Evolutionary conservation across 2,888 invertebrate genomes (phyloP).

Genomic region (Orchesellides sinensis): DNA sequence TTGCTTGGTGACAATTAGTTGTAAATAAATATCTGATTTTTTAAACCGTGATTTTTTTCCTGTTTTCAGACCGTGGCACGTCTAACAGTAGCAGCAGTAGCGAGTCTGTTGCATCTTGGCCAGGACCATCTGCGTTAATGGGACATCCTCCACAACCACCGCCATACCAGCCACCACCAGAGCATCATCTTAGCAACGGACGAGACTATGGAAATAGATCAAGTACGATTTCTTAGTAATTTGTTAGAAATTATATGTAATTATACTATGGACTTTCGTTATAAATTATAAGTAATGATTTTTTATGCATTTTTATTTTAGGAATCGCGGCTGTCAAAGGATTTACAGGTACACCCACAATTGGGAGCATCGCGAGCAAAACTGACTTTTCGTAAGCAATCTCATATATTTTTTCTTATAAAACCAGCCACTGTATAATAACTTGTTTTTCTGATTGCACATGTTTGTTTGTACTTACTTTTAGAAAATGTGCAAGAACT

Average conservation of each 20-base stretch:
- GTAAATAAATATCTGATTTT: no score
- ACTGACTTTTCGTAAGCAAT: constrained; percentile 41
- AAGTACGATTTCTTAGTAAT: no score
- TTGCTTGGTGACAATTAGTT: no score
- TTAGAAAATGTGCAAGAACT: constrained; percentile 89
- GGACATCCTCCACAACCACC: constrained; percentile 73
- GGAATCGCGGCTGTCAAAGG: constrained; percentile 58
- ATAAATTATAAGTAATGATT: no score
- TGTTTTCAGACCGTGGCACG: constrained; percentile 68
- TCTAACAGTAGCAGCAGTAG: constrained; percentile 74
- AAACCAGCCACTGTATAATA: no score
- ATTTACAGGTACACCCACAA: constrained; percentile 57
- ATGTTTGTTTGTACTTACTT: constrained; percentile 61
- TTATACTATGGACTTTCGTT: no score
- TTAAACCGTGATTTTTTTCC: not conserved
- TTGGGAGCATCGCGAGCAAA: constrained; percentile 38
- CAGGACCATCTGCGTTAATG: constrained; percentile 47
- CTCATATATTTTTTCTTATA: not conserved
- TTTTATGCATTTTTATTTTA: constrained; percentile 1
- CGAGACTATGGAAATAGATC: constrained; percentile 66
- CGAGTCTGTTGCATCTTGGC: constrained; percentile 75
- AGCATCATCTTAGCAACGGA: constrained; percentile 72
- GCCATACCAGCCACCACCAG: constrained; percentile 74
- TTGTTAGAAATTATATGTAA: no score
- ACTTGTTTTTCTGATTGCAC: not conserved